phyloP scores from a whole-genome alignment of 2,888 invertebrate species.

The Acholoe squamosa region DNA sequence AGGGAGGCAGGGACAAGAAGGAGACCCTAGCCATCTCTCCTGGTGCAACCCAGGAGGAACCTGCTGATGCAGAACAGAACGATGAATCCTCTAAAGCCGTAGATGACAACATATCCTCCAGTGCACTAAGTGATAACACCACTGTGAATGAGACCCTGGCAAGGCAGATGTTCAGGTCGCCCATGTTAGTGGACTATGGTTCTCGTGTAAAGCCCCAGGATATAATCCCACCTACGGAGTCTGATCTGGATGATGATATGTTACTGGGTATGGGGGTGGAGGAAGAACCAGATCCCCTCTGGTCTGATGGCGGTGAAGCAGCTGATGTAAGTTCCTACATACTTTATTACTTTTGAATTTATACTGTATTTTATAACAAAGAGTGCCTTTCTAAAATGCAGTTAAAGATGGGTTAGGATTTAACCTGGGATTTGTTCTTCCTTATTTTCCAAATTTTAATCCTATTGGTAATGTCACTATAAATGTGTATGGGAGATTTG shows the following conservation, averaged over 20 bases:
- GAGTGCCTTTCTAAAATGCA: no score
- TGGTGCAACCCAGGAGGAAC: not conserved
- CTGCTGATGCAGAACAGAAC: not conserved
- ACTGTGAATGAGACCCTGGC: conserved; percentile 38
- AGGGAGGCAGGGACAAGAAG: not conserved
- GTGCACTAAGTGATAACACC: not conserved
- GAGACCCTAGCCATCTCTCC: not conserved
- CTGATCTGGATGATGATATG: not conserved
- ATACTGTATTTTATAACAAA: no score
- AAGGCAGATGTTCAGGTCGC: conserved; percentile 34
- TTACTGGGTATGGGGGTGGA: not conserved
- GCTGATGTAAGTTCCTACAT: not conserved
- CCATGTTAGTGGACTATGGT: conserved; percentile 56
- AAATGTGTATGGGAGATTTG: no score
- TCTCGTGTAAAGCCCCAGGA: conserved; percentile 46
- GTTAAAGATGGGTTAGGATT: no score
- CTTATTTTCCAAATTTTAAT: no score
- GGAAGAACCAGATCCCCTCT: not conserved
- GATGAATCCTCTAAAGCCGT: not conserved
- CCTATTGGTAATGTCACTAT: no score
- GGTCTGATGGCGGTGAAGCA: not conserved
- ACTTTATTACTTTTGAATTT: no score
- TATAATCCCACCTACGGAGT: conserved; percentile 18
- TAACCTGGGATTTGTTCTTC: no score
- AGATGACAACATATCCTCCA: not conserved